A percentile compares a stretch with the other conserved stretches of the same genome.
phyloP scores from a whole-genome alignment of 2,888 invertebrate species.

The Hedychridium roseum region DNA sequence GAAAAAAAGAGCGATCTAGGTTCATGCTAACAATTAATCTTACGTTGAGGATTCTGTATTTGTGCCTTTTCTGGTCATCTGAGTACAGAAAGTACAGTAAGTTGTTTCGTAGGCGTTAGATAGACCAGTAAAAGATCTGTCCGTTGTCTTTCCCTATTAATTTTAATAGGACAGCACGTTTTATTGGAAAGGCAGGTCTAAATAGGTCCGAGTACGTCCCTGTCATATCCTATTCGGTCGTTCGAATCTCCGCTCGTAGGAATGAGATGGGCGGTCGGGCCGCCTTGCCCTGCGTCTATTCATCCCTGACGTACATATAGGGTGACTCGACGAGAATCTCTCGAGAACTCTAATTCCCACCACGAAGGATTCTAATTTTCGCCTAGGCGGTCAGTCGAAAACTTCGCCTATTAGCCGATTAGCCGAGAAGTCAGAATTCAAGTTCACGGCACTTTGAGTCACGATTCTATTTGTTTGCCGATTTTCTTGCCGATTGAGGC shows the following conservation, averaged over 20 bases:
- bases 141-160: background rate
- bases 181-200: too few relatives aligned
- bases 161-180: background rate
- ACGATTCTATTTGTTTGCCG: background rate
- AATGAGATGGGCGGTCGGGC: constrained; percentile 34
- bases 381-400: too few relatives aligned
- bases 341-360: constrained; percentile 34
- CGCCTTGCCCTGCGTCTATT: constrained; percentile 28
- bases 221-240: constrained; percentile 43
- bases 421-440: too few relatives aligned
- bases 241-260: constrained; percentile 48
- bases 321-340: constrained; percentile 40
- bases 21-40: too few relatives aligned
- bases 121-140: background rate
- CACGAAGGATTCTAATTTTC: too few relatives aligned
- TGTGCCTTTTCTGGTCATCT: too few relatives aligned
- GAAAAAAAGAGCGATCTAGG: too few relatives aligned
- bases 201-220: constrained; percentile 41
- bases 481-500: background rate
- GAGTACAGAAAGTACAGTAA: too few relatives aligned
- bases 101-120: too few relatives aligned
- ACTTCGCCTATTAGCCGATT: too few relatives aligned
- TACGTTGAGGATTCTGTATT: too few relatives aligned
- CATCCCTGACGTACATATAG: constrained; percentile 28
- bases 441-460: background rate